These are phyloP conservation scores for Vireo altiloquus DNA, from an alignment of 2,113 vertebrate genomes.

Conservation along the genomic window DNA sequence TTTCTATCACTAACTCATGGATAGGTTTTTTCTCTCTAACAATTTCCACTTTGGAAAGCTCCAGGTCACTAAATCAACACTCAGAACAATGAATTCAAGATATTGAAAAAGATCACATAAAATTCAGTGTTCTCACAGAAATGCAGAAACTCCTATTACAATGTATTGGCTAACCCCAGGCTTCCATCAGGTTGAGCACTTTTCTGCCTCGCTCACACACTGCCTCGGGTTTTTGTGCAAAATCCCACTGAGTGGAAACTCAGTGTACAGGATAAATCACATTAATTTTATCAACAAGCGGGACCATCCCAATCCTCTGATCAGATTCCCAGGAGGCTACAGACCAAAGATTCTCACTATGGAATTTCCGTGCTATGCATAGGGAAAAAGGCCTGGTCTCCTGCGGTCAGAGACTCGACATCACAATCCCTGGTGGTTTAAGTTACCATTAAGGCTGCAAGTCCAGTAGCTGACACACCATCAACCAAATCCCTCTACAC, in stretches of 20 bases:
- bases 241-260: neutral
- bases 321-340: neutral
- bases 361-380: neutral
- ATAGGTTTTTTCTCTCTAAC: neutral
- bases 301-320: neutral
- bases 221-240: neutral
- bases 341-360: neutral
- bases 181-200: neutral
- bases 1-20: neutral
- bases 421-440: neutral
- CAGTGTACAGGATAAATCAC: neutral
- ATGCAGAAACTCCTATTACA: neutral
- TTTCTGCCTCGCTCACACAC: neutral
- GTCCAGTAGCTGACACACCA: neutral
- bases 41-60: neutral
- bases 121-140: neutral
- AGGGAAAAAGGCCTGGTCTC: neutral
- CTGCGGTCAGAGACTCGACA: accelerated
- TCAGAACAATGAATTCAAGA: neutral
- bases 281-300: neutral
- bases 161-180: neutral
- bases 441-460: neutral
- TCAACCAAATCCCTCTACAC: neutral
- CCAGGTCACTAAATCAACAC: neutral
- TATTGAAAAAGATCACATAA: neutral